Conservation (phyloP, 2,888 invertebrate species). For the Aricia artaxerxes region DNA sequence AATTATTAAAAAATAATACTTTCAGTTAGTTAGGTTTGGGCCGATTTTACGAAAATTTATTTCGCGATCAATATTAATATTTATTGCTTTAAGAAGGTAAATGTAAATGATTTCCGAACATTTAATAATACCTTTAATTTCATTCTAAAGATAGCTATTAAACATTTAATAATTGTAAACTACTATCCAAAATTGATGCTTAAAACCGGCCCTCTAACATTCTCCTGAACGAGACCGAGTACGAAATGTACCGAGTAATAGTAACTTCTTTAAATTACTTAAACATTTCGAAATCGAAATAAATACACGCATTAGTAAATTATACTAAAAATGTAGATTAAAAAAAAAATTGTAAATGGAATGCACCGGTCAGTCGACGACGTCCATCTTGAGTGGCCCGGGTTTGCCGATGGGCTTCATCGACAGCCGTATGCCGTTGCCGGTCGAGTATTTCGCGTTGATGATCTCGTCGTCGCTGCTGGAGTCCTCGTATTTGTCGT, state of each 20-base stretch:
- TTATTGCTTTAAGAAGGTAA: constrained; percentile 10
- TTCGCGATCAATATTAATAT: background rate
- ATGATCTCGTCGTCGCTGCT: constrained; percentile 73
- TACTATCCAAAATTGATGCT: constrained; percentile 9
- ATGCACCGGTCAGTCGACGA: constrained; percentile 60
- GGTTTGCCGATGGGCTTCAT: constrained; percentile 69
- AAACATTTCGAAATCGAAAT: constrained; percentile 7
- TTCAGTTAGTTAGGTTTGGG: background rate
- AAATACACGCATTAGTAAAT: background rate
- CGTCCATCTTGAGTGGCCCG: constrained; percentile 67
- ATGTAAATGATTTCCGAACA: constrained; percentile 8
- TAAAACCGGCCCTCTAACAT: constrained; percentile 21
- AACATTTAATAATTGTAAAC: constrained; percentile 7
- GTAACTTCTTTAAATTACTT: background rate
- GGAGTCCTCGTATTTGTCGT: constrained; percentile 63
- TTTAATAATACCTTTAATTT: background rate
- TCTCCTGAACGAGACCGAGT: background rate
- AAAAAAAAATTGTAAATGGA: constrained; percentile 27
- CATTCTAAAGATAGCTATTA: background rate
- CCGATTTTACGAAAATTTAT: background rate
- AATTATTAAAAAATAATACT: constrained; percentile 19
- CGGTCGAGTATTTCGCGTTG: constrained; percentile 57
- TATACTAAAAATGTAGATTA: background rate
- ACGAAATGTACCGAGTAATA: background rate
- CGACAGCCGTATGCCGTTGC: constrained; percentile 61